Percentiles rank a stretch among this genome's conserved stretches.
phyloP scores from a whole-genome alignment of 2,797 vertebrate genomes.

The Micromesistius poutassou region DNA sequence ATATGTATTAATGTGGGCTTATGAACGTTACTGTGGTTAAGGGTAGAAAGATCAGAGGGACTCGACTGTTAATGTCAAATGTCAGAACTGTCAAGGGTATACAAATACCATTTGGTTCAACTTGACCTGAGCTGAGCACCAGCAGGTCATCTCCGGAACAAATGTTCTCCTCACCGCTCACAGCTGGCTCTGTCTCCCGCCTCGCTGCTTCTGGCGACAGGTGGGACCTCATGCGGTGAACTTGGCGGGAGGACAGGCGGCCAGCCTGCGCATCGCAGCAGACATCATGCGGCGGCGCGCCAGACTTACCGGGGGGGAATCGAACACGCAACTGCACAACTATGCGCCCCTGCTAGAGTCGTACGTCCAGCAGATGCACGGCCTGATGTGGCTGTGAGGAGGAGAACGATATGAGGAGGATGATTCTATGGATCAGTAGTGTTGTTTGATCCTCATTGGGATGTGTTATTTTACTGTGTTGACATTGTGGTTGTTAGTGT shows the following conservation, averaged over 20 bases:
- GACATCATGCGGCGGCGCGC: slow-evolving; percentile 47
- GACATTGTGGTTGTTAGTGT: background rate
- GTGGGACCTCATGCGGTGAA: slow-evolving; percentile 79
- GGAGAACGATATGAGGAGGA: background rate
- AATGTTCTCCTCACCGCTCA: background rate
- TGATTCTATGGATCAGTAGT: background rate
- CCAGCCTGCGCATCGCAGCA: slow-evolving; percentile 70
- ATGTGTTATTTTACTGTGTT: background rate
- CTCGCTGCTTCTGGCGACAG: slow-evolving; percentile 39
- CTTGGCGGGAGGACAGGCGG: slow-evolving; percentile 77
- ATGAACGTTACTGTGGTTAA: background rate
- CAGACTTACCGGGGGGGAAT: background rate
- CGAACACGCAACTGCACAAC: slow-evolving; percentile 26
- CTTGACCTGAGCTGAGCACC: background rate
- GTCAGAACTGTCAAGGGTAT: background rate
- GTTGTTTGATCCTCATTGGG: no score
- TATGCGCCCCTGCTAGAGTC: slow-evolving; percentile 45
- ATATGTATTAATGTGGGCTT: no score
- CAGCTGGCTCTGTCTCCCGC: background rate
- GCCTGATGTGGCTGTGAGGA: slow-evolving; percentile 73
- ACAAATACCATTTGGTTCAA: background rate
- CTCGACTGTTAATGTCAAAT: background rate
- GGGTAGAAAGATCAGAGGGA: background rate
- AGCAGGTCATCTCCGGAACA: background rate
- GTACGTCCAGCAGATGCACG: slow-evolving; percentile 75